Evolutionary conservation across 2,888 invertebrate species (phyloP).

Genomic region (Oxystoma pomonae): DNA sequence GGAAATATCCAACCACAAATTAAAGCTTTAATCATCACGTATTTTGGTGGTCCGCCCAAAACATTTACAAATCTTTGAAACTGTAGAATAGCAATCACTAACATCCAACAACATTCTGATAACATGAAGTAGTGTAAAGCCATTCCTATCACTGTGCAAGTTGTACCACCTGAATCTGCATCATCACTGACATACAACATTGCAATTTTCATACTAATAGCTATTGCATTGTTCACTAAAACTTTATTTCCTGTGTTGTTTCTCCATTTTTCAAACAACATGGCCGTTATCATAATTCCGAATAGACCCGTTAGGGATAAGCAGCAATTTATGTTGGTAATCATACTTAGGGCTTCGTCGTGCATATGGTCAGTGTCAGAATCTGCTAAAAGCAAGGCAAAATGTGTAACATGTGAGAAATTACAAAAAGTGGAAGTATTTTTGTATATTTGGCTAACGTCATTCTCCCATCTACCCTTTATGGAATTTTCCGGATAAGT

Average conservation of each 20-base stretch:
- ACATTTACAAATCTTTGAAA: constrained; percentile 64
- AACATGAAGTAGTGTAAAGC: constrained; percentile 64
- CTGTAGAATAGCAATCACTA: constrained; percentile 64
- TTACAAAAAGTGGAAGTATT: constrained; percentile 49
- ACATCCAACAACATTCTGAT: constrained; percentile 69
- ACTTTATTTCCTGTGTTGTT: constrained; percentile 45
- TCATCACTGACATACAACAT: constrained; percentile 32
- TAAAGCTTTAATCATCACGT: constrained; percentile 52
- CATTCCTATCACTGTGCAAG: constrained; percentile 54
- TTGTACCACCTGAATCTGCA: constrained; percentile 53
- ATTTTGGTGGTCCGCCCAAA: constrained; percentile 53
- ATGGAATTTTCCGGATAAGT: constrained; percentile 18
- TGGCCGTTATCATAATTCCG: constrained; percentile 51
- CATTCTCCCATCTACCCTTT: constrained; percentile 45
- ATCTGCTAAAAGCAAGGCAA: constrained; percentile 52
- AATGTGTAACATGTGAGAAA: constrained; percentile 57
- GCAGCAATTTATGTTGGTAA: constrained; percentile 53
- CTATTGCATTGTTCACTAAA: constrained; percentile 39
- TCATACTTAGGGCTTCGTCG: constrained; percentile 28
- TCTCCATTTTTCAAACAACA: constrained; percentile 58
- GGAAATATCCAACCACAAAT: constrained; percentile 63
- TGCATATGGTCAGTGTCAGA: constrained; percentile 35
- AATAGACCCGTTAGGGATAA: constrained; percentile 52
- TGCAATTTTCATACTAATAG: constrained; percentile 38
- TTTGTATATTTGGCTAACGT: constrained; percentile 32